phyloP scores from a whole-genome alignment of 2,888 invertebrate genomes.

The Lepidocyrtoides sp. region DNA sequence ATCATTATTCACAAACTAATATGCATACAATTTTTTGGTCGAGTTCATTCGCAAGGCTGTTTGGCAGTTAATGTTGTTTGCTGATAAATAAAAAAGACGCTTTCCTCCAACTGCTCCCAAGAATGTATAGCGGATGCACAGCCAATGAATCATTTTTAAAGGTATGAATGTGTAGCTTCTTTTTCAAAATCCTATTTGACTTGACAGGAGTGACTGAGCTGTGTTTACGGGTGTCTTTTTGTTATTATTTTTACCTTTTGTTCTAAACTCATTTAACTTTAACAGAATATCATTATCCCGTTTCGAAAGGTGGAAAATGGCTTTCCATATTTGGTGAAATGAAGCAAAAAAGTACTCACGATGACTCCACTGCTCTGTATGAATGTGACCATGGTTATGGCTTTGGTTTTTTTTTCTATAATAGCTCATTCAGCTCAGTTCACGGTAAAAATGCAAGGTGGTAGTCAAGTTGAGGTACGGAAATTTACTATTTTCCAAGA shows the following conservation, averaged over 20 bases:
- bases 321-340: constrained; percentile 27
- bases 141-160: neutral
- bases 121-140: neutral
- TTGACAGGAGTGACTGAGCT: too few relatives aligned
- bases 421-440: too few relatives aligned
- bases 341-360: neutral
- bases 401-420: neutral
- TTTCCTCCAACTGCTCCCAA: neutral
- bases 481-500: too few relatives aligned
- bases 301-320: constrained; percentile 6
- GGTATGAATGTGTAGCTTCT: too few relatives aligned
- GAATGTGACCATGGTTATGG: constrained; percentile 27
- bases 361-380: neutral
- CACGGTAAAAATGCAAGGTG: too few relatives aligned
- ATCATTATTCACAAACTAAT: too few relatives aligned
- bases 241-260: neutral
- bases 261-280: neutral
- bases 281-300: neutral
- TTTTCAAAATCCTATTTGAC: neutral
- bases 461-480: too few relatives aligned
- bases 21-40: neutral
- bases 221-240: neutral
- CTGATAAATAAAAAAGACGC: too few relatives aligned
- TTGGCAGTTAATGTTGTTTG: too few relatives aligned
- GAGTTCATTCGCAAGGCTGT: too few relatives aligned